phyloP scores from a whole-genome alignment of 2,113 vertebrate genomes.

The Ranitomeya variabilis region DNA sequence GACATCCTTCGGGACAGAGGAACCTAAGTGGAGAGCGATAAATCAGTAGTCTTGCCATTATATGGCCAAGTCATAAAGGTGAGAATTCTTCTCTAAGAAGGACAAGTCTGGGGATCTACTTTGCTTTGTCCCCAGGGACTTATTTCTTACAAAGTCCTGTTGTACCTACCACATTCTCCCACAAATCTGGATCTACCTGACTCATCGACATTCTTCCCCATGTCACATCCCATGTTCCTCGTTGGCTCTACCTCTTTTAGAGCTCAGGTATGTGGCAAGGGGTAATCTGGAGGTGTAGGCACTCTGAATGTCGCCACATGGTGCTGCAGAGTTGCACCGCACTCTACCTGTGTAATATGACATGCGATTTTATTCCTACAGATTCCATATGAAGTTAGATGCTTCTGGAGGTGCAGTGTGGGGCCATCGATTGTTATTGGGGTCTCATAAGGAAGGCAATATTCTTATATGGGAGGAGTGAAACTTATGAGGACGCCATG shows the following conservation, averaged over 20 bases:
- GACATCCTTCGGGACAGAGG: constrained; percentile 78
- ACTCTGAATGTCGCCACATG: too few relatives aligned
- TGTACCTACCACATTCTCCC: too few relatives aligned
- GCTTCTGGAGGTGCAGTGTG: not conserved
- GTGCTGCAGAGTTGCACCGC: not conserved
- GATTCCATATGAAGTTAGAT: not conserved
- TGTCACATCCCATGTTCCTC: not conserved
- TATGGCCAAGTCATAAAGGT: too few relatives aligned
- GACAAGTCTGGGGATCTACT: too few relatives aligned
- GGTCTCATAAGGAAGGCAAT: not conserved
- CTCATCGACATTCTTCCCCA: not conserved
- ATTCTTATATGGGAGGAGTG: not conserved
- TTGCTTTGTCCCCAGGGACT: too few relatives aligned
- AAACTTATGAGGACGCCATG: not conserved
- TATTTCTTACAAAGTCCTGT: too few relatives aligned
- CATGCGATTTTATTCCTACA: too few relatives aligned
- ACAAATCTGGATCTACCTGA: not conserved
- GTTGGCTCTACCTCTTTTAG: not conserved
- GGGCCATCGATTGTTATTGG: not conserved
- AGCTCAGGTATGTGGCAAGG: not conserved
- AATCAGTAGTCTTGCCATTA: not conserved
- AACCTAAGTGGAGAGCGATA: constrained; percentile 66
- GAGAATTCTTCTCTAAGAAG: too few relatives aligned
- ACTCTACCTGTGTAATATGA: not conserved
- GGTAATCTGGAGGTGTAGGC: not conserved